A percentile compares a stretch with the other conserved stretches of the same genome.
Evolutionary conservation across 2,888 invertebrate genomes (phyloP).

Genomic region (Melanotus villosus): DNA sequence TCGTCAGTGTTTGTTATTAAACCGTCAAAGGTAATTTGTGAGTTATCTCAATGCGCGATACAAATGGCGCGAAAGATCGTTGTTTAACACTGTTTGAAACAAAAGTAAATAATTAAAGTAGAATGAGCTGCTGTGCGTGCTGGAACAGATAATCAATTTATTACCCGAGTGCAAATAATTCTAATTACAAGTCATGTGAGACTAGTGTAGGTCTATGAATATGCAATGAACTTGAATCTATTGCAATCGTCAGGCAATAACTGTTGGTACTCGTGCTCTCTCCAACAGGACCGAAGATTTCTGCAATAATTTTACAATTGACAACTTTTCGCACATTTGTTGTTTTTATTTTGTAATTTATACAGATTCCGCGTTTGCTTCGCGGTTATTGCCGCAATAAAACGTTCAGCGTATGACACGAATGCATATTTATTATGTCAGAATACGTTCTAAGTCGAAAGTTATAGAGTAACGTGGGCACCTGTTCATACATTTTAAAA

Average conservation of each 20-base stretch:
- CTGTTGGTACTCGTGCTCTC: conserved; percentile 53
- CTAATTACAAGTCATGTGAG: conserved; percentile 65
- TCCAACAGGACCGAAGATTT: conserved; percentile 9
- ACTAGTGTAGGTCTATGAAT: conserved; percentile 65
- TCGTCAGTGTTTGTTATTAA: no score
- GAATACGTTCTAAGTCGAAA: conserved; percentile 48
- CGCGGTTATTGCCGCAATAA: conserved; percentile 50
- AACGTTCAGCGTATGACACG: conserved; percentile 55
- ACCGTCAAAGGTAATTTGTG: background rate
- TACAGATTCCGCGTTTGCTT: conserved; percentile 25
- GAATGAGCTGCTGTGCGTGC: conserved; percentile 53
- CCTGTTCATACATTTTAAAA: conserved; percentile 51
- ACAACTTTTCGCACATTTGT: conserved; percentile 33
- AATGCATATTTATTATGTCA: conserved; percentile 56
- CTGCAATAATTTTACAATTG: conserved; percentile 32
- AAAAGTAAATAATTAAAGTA: conserved; percentile 29
- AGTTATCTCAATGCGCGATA: conserved; percentile 8
- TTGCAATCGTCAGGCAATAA: conserved; percentile 64
- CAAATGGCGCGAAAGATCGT: conserved; percentile 3
- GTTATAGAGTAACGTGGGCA: conserved; percentile 50
- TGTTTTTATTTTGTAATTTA: conserved; percentile 31
- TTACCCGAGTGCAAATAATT: conserved; percentile 64
- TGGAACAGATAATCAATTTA: conserved; percentile 63
- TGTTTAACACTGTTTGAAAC: conserved; percentile 13
- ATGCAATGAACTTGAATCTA: conserved; percentile 66